These are phyloP conservation scores for Sciurus carolinensis DNA, from an alignment of 2,797 vertebrate species.

Conservation along the genomic window DNA sequence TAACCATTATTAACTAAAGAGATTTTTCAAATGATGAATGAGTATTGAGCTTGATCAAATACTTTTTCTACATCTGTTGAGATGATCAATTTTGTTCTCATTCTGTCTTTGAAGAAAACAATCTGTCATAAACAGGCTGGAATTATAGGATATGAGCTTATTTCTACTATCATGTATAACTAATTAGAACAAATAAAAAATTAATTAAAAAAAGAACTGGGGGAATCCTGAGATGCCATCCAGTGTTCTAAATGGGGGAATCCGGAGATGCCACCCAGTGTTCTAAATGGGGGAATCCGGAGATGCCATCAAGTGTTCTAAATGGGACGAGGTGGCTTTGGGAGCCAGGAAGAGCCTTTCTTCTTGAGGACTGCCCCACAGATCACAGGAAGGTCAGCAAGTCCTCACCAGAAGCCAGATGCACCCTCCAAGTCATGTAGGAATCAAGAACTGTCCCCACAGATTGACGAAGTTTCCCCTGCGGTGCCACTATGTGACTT, in stretches of 20 bases:
- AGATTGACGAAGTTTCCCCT: neutral
- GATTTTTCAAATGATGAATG: neutral
- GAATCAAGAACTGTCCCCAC: neutral
- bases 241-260: neutral
- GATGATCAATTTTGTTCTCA: neutral
- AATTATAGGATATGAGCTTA: neutral
- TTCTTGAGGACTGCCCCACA: neutral
- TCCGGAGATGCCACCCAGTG: no score
- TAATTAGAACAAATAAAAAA: no score
- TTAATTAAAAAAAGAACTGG: neutral
- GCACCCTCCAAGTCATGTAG: neutral
- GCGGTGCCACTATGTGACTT: neutral
- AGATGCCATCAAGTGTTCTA: neutral
- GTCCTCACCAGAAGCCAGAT: neutral
- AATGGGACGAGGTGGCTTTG: neutral
- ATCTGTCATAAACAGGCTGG: neutral
- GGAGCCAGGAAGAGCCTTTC: neutral
- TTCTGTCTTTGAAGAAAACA: slow-evolving; percentile 49
- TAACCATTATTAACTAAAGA: neutral
- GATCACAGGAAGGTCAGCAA: neutral
- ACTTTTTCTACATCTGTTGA: neutral
- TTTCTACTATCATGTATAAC: no score
- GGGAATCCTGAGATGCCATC: neutral
- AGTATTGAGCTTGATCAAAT: neutral
- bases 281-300: no score